phyloP scores from a whole-genome alignment of 2,888 invertebrate species.

The Ochropleura plecta region DNA sequence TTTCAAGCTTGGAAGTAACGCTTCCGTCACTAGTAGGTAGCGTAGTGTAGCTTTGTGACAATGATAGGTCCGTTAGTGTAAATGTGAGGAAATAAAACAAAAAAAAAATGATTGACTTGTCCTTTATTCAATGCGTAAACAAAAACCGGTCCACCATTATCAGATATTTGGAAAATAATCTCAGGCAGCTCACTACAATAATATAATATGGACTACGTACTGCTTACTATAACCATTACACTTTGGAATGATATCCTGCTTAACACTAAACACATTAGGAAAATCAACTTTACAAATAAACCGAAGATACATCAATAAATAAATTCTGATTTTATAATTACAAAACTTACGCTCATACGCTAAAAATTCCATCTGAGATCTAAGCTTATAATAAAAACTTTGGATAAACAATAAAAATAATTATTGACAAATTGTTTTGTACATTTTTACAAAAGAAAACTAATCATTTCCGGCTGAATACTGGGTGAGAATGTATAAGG shows the following conservation, averaged over 20 bases:
- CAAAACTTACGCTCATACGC: slow-evolving; percentile 84
- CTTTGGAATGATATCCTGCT: slow-evolving; percentile 89
- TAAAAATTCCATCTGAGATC: slow-evolving; percentile 88
- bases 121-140: slow-evolving; percentile 89
- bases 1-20: background rate
- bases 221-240: slow-evolving; percentile 77
- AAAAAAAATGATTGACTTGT: slow-evolving; percentile 75
- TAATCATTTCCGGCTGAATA: slow-evolving; percentile 77
- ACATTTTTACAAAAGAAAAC: slow-evolving; percentile 88
- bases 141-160: slow-evolving; percentile 83
- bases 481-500: slow-evolving; percentile 77
- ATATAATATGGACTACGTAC: slow-evolving; percentile 76
- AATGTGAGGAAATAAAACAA: slow-evolving; percentile 63
- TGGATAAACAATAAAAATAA: slow-evolving; percentile 87
- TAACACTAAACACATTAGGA: slow-evolving; percentile 76
- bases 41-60: background rate
- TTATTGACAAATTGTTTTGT: slow-evolving; percentile 85
- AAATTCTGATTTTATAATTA: slow-evolving; percentile 86
- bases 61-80: background rate
- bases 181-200: slow-evolving; percentile 76
- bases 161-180: slow-evolving; percentile 81
- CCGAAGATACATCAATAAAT: slow-evolving; percentile 85
- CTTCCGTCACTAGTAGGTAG: background rate
- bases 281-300: slow-evolving; percentile 85
- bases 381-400: slow-evolving; percentile 89